Percentiles rank a stretch among this genome's conserved stretches.
Conservation (phyloP, 2,888 invertebrate genomes). For the Adelphocoris suturalis region DNA sequence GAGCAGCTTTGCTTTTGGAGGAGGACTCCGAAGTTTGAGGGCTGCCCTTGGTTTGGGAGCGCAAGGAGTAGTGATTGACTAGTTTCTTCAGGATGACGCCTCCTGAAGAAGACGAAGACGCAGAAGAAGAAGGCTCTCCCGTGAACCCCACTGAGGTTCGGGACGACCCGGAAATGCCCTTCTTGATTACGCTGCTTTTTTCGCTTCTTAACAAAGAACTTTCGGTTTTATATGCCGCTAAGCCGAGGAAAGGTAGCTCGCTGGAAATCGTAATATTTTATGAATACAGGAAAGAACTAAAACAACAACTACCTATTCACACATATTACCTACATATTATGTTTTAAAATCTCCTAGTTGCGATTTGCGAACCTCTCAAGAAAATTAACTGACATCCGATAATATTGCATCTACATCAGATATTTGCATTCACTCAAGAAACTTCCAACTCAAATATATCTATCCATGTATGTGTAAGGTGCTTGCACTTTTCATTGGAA, state of each 20-base stretch:
- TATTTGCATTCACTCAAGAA: no score
- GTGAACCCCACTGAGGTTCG: background rate
- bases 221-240: conserved; percentile 40
- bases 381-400: no score
- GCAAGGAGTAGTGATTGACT: conserved; percentile 73
- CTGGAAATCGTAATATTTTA: conserved; percentile 18
- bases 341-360: no score
- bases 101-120: conserved; percentile 62
- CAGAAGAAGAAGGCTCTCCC: conserved; percentile 47
- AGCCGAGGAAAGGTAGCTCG: conserved; percentile 40
- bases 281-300: background rate
- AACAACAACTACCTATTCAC: no score
- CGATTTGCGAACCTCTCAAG: no score
- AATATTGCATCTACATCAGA: no score
- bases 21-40: conserved; percentile 40
- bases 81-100: conserved; percentile 73
- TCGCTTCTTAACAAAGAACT: background rate
- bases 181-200: conserved; percentile 52
- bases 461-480: no score
- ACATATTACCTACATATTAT: no score
- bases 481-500: no score
- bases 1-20: conserved; percentile 52
- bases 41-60: conserved; percentile 72
- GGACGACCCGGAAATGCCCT: conserved; percentile 57
- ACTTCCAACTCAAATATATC: no score